Conservation (phyloP, 2,113 vertebrate species). For the Mus musculus region DNA sequence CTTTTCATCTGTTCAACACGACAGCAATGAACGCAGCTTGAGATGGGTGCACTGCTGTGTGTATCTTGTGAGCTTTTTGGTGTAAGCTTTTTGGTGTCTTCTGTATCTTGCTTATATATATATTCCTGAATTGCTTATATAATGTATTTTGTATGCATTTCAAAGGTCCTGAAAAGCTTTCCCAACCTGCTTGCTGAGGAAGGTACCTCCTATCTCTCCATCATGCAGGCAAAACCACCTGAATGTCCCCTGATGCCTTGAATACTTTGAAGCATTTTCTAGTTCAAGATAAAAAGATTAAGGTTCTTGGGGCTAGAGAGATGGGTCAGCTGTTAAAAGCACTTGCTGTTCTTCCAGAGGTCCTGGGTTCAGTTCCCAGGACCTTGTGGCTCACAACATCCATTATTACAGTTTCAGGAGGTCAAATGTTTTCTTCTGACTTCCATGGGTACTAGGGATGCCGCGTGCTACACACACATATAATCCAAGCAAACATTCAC, state of each 20-base stretch:
- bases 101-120: background rate
- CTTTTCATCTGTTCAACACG: background rate
- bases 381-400: background rate
- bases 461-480: background rate
- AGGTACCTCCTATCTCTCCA: background rate
- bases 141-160: background rate
- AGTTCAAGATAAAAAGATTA: background rate
- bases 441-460: background rate
- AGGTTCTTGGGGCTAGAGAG: background rate
- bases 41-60: background rate
- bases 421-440: background rate
- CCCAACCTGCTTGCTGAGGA: background rate
- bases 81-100: background rate
- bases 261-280: constrained; percentile 13
- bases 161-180: constrained; percentile 22
- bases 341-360: background rate
- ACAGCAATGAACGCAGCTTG: background rate
- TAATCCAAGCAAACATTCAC: background rate
- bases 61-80: background rate
- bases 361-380: background rate
- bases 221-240: background rate
- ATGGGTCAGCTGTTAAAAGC: background rate
- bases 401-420: background rate
- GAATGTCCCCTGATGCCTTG: background rate
- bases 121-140: background rate